Percentiles rank a stretch among this genome's conserved stretches.
Evolutionary conservation across 2,888 invertebrate species (phyloP).

Genomic region (Spatulosminthurus flaviceps): DNA sequence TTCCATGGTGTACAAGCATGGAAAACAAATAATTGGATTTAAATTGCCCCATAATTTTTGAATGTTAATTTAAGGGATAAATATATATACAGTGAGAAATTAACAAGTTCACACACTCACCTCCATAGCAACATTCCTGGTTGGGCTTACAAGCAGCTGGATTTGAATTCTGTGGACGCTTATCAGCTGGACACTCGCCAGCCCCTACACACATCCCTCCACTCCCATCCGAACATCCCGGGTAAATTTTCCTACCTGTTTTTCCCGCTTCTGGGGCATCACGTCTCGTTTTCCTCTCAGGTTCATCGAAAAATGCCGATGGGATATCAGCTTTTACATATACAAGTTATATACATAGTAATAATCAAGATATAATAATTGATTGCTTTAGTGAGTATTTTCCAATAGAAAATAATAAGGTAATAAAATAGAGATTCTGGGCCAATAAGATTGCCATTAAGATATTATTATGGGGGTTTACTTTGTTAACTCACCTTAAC

Average conservation of each 20-base stretch:
- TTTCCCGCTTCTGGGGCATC: not conserved
- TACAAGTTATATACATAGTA: not conserved
- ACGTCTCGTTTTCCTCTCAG: not conserved
- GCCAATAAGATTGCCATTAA: no score
- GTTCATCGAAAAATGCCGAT: slow-evolving; percentile 35
- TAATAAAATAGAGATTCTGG: not conserved
- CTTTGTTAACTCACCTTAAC: no score
- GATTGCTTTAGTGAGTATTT: not conserved
- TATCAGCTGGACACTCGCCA: slow-evolving; percentile 54
- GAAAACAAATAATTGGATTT: not conserved
- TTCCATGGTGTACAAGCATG: not conserved
- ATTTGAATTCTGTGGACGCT: slow-evolving; percentile 45
- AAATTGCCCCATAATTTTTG: not conserved
- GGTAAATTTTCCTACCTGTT: slow-evolving; percentile 45
- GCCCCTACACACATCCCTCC: slow-evolving; percentile 59
- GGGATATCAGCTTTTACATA: slow-evolving; percentile 5
- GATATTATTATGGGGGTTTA: no score
- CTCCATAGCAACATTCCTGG: slow-evolving; percentile 59
- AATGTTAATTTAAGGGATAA: no score
- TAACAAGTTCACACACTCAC: slow-evolving; percentile 47
- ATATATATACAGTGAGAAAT: no score
- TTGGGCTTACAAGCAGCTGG: slow-evolving; percentile 51
- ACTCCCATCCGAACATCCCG: slow-evolving; percentile 59
- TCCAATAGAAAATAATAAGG: not conserved
- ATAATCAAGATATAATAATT: not conserved